phyloP scores from a whole-genome alignment of 2,113 vertebrate species.

The Pomatorhinus ruficollis region DNA sequence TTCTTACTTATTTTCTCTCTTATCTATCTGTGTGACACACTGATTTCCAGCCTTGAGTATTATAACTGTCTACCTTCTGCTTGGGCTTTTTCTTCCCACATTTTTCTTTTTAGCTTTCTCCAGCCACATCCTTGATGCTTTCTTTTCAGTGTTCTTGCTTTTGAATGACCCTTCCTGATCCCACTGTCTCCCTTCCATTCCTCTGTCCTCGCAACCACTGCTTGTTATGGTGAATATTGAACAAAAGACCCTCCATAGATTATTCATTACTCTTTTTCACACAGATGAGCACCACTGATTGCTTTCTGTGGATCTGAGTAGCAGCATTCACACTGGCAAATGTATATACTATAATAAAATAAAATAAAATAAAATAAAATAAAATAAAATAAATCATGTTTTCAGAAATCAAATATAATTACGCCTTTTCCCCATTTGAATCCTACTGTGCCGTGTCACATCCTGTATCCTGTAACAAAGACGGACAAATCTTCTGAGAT shows the following conservation, averaged over 20 bases:
- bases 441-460: neutral
- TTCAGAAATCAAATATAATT: neutral
- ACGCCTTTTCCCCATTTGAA: neutral
- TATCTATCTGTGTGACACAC: neutral
- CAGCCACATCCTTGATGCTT: neutral
- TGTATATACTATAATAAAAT: neutral
- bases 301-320: neutral
- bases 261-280: neutral
- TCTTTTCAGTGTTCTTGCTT: neutral
- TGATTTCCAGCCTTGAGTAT: constrained; percentile 30
- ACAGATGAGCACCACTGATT: neutral
- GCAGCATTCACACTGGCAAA: neutral
- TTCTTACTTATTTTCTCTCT: neutral
- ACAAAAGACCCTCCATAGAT: neutral
- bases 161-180: neutral
- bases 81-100: neutral
- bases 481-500: neutral
- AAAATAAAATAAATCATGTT: neutral
- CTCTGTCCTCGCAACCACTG: neutral
- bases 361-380: neutral
- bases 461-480: neutral
- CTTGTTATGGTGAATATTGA: neutral
- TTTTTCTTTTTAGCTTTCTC: neutral
- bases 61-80: neutral
- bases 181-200: neutral